Conservation (phyloP, 2,888 invertebrate genomes). For the Mesorhabditis spiculigera region DNA sequence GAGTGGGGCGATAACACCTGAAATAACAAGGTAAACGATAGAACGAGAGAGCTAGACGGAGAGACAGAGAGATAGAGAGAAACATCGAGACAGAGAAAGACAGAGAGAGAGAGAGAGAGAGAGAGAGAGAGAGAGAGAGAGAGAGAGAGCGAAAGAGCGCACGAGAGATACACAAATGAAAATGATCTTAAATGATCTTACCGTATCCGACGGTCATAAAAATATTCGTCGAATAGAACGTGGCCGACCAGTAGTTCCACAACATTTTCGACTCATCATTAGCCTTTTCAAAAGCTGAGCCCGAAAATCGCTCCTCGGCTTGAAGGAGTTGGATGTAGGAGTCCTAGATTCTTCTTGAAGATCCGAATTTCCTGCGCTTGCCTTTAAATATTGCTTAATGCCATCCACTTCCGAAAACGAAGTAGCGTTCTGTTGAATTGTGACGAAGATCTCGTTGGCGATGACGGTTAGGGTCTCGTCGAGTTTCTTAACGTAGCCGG, state of each 20-base stretch:
- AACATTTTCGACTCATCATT: slow-evolving; percentile 27
- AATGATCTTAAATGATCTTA: slow-evolving; percentile 6
- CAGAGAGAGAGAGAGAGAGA: too few species aligned
- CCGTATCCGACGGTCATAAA: slow-evolving; percentile 45
- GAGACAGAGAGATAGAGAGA: too few species aligned
- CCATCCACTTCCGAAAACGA: neutral
- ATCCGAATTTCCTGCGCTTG: neutral
- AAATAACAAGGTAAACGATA: slow-evolving; percentile 6
- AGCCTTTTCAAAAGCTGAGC: slow-evolving; percentile 34
- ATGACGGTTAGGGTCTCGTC: neutral
- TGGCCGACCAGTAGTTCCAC: slow-evolving; percentile 35
- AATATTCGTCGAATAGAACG: slow-evolving; percentile 38
- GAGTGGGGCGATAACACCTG: slow-evolving; percentile 34
- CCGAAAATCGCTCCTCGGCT: slow-evolving; percentile 30
- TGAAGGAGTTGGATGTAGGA: slow-evolving; percentile 32
- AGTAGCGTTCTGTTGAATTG: neutral
- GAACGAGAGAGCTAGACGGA: slow-evolving; percentile 1
- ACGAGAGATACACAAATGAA: neutral
- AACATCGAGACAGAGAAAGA: too few species aligned
- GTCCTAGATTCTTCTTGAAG: slow-evolving; percentile 20
- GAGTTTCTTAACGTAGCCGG: neutral
- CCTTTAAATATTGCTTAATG: slow-evolving; percentile 1
- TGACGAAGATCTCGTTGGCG: neutral
- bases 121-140: too few species aligned
- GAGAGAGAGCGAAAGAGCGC: neutral